Evolutionary conservation across 2,888 invertebrate species (phyloP).

Genomic region (Noctua pronuba): DNA sequence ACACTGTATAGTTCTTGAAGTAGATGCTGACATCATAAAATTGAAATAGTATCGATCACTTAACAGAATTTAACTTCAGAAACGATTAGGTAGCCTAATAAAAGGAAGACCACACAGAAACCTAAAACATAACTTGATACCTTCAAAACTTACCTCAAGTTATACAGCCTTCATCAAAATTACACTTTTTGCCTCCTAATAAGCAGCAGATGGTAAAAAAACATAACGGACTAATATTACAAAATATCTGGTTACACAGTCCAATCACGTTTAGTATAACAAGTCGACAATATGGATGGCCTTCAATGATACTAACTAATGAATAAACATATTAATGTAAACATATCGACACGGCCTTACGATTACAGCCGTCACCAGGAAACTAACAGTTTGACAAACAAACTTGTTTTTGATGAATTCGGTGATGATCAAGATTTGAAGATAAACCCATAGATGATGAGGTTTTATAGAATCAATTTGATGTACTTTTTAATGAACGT

Average conservation of each 20-base stretch:
- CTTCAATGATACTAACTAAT: conserved; percentile 64
- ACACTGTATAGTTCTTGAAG: neutral
- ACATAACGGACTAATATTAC: conserved; percentile 35
- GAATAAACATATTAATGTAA: conserved; percentile 64
- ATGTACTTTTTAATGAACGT: neutral
- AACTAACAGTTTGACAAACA: conserved; percentile 39
- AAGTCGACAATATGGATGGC: conserved; percentile 54
- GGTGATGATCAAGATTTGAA: conserved; percentile 53
- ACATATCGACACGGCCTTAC: conserved; percentile 51
- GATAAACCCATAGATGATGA: neutral
- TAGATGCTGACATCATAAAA: neutral
- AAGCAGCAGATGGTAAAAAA: conserved; percentile 39
- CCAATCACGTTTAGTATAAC: conserved; percentile 63
- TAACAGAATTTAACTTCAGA: neutral
- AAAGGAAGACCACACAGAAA: conserved; percentile 34
- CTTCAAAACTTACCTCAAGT: conserved; percentile 20
- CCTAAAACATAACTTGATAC: conserved; percentile 38
- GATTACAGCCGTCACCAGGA: conserved; percentile 52
- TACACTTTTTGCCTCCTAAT: conserved; percentile 17
- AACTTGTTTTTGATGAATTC: conserved; percentile 32
- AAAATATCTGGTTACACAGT: conserved; percentile 58
- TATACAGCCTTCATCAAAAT: conserved; percentile 16
- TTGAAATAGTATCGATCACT: neutral
- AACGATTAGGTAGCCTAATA: neutral
- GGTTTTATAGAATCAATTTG: neutral